Evolutionary conservation across 1,140 invertebrate species (phyloP), one percentile per base, ranked within the genome.

Genomic region (Potamilus streckersoni): DNA sequence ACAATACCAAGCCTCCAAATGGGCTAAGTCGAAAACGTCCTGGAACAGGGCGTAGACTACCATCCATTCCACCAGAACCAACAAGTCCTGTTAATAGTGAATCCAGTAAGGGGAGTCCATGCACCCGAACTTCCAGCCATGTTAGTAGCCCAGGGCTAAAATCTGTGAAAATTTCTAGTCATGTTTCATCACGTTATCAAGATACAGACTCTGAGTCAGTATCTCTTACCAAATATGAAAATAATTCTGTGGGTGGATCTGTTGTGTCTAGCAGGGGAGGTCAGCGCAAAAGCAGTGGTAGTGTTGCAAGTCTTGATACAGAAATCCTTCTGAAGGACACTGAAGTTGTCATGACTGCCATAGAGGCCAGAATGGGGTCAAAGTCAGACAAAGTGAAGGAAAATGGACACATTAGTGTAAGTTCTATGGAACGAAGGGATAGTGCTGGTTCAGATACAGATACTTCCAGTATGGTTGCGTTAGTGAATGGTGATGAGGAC

Each of bases 271-370:
- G 73, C 27, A 71, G 63, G 67, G 58, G 69, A 49, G 61, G 73
- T 38, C 67, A 74, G 23, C n/a, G 55, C 16, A 69, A 71, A 27
- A 79, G 71, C 61, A 71, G 71, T 55, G 65, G 66, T 64, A 82
- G 84, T 56, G 59, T 77, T n/a, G 82, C 79, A 49, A 86, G 83
- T 82, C 78, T 86, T 31, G 91, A 92, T 72, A 92, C 92, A 14
- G 90, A 92, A 80, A 86, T 89, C 65, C 88, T 91, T 74, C 82
- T 92, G 15, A 88, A 89, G 59, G 90, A 92, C 69, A 93, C 92
- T 60, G 91, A 92, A 82, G 88, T 88, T 80, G 89, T 92, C 68
- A 91, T 93, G 79, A 88, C 90, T 61, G 92, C 91, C 57, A 90
- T 92, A 83, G 90, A 91, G 79, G 89, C 90, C 17, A 82, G 91